phyloP scores from a whole-genome alignment of 2,113 vertebrate species.

The Mustela lutreola region DNA sequence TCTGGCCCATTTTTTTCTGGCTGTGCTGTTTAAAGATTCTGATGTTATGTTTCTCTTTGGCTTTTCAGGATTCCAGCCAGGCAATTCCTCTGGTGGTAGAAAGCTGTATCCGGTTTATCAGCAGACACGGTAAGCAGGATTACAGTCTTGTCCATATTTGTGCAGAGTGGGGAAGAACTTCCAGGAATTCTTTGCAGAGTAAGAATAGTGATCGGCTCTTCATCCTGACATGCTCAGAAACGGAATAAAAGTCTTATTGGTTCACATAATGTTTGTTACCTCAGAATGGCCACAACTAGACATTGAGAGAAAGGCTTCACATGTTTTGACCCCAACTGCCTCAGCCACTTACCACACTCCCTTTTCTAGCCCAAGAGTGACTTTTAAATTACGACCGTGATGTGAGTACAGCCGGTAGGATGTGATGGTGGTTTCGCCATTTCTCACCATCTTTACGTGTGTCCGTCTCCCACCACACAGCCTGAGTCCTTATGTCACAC shows the following conservation, averaged over 20 bases:
- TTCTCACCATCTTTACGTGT: neutral
- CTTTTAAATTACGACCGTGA: slow-evolving; percentile 16
- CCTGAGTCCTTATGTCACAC: neutral
- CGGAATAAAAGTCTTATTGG: neutral
- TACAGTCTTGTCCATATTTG: slow-evolving; percentile 53
- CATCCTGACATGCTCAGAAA: slow-evolving; percentile 45
- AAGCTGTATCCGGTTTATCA: slow-evolving; percentile 99
- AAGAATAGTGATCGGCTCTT: slow-evolving; percentile 16
- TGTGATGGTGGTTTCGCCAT: neutral
- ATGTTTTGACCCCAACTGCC: neutral
- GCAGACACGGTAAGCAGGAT: slow-evolving; percentile 94
- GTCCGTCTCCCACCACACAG: neutral
- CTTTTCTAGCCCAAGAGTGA: neutral
- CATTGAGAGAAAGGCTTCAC: neutral
- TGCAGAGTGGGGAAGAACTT: slow-evolving; percentile 40
- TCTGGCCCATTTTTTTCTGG: neutral
- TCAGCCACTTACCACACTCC: neutral
- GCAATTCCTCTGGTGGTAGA: slow-evolving; percentile 97
- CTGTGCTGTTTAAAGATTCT: neutral
- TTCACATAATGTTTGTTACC: neutral
- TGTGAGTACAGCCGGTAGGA: neutral
- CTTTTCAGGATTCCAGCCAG: slow-evolving; percentile 92
- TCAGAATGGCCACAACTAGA: neutral
- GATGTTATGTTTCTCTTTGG: slow-evolving; percentile 32
- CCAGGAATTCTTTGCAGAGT: slow-evolving; percentile 58